Evolutionary conservation across 2,888 invertebrate genomes (phyloP), one percentile per base, ranked within the genome.

Genomic region (Melitaea athalia): DNA sequence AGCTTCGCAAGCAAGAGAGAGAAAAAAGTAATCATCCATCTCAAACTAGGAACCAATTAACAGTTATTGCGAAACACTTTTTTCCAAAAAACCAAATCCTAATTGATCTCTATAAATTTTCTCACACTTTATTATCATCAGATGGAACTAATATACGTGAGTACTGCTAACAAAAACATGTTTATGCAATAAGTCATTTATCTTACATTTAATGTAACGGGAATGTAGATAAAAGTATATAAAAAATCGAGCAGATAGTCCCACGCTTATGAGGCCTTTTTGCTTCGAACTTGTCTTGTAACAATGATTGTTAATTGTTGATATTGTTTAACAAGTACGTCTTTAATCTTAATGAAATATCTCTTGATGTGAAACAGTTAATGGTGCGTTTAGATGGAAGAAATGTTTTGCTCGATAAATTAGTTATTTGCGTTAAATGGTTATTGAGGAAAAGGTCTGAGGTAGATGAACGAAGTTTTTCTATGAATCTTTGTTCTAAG

Each of bases 321-420:
- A 50, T 52, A 61, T 59, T 49, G 24, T 65, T 15, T 63, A 63
- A 63, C 63, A 57, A 64, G 49, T 67, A 53, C 64, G 55, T 42
- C 63, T 70, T n/a, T 68, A 38, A 70, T 69, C 70, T 64, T 53
- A 70, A 67, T 42, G 72, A 72, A 68, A 42, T 61, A 69, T 72
- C 63, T 72, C 60, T 47, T 62, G 8, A 52, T 42, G 47, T 49
- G 47, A 49, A 49, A 49, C 47, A n/a, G 2, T n/a, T 49, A 49
- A 49, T 49, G 47, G 47, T n/a, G 47, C 47, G n/a, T 49, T 49
- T 49, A 49, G 47, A 45, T 45, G 14, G 7, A 11, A 45, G 11
- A 38, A 38, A 15, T 17, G 11, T 17, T 62, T 53, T 38, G 6
- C 38, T 38, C 38, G 38, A 62, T 24, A 63, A n/a, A 49, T 15